Conservation (phyloP, 1,140 invertebrate species). For the Drosophila asahinai region DNA sequence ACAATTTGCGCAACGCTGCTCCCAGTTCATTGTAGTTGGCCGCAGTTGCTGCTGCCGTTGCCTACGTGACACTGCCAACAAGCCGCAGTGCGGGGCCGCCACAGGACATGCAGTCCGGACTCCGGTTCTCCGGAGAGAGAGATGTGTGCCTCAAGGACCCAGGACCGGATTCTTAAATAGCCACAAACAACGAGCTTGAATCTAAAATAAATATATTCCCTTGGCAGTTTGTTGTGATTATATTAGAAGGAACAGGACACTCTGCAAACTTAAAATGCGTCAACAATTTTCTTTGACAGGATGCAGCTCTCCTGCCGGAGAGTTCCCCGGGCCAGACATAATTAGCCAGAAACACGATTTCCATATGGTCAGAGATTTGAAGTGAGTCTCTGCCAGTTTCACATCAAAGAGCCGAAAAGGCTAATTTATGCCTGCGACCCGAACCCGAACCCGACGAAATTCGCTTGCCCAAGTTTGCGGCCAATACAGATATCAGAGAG, state of each 20-base stretch:
- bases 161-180: not conserved
- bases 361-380: constrained; percentile 33
- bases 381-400: constrained; percentile 8
- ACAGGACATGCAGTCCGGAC: not conserved
- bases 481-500: not conserved
- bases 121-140: too few relatives aligned
- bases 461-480: constrained; percentile 22
- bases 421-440: constrained; percentile 33
- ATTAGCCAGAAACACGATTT: constrained; percentile 44
- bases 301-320: not conserved
- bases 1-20: constrained; percentile 61
- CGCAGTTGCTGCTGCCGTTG: constrained; percentile 24
- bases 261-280: constrained; percentile 59
- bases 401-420: constrained; percentile 21
- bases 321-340: constrained; percentile 18
- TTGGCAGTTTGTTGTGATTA: not conserved
- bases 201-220: not conserved
- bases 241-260: not conserved
- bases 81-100: constrained; percentile 27
- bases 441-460: constrained; percentile 10
- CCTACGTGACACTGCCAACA: constrained; percentile 65
- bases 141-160: too few relatives aligned
- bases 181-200: not conserved
- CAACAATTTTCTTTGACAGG: constrained; percentile 66
- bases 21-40: constrained; percentile 59